Conservation (phyloP, 2,113 vertebrate genomes). For the Fregata magnificens region DNA sequence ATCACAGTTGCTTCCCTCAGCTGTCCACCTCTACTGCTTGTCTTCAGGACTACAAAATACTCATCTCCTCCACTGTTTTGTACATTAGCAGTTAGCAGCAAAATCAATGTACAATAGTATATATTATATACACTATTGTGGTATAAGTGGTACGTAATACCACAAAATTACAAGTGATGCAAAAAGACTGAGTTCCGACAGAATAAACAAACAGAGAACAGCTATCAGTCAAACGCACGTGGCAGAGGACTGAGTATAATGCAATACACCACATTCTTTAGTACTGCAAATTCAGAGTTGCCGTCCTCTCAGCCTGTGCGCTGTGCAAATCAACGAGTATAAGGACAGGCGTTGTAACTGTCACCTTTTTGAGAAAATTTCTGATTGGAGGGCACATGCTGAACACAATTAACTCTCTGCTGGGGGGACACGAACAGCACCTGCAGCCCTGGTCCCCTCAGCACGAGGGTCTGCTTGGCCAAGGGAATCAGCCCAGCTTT, state of each 20-base stretch:
- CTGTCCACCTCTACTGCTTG: neutral
- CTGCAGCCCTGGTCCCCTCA: neutral
- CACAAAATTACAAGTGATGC: neutral
- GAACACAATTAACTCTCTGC: neutral
- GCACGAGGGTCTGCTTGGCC: neutral
- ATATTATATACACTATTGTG: too few species aligned
- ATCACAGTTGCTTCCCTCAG: neutral
- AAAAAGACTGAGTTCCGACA: neutral
- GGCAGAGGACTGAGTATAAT: neutral
- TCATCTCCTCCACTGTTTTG: neutral
- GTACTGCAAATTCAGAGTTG: neutral
- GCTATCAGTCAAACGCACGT: accelerated
- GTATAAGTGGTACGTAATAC: too few species aligned
- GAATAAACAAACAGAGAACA: neutral
- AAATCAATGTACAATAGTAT: neutral
- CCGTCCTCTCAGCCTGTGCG: neutral
- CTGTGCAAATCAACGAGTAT: neutral
- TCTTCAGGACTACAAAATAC: neutral
- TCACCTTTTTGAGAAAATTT: neutral
- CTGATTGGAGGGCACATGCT: neutral
- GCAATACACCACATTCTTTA: neutral
- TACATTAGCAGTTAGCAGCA: neutral
- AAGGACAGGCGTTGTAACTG: neutral
- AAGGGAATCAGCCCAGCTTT: neutral
- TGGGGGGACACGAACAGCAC: accelerated